A percentile compares a stretch with the other conserved stretches of the same genome.
These are phyloP conservation scores for Odocoileus hemionus DNA, from an alignment of 2,113 vertebrate genomes.

Conservation along the genomic window DNA sequence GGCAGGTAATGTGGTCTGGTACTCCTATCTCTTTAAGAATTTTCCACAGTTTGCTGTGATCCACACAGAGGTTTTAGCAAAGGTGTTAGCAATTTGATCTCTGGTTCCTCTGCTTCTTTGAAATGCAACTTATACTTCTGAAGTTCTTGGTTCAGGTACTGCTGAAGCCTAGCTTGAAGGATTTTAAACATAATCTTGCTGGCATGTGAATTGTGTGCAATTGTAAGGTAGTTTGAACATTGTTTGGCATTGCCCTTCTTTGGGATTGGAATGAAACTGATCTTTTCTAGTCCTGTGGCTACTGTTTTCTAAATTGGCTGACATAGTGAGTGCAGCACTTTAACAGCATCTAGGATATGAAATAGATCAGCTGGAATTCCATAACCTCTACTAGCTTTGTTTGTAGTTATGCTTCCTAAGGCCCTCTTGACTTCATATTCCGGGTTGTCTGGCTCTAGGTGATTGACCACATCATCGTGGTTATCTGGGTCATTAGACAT, in stretches of 20 bases:
- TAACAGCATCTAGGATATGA: background rate
- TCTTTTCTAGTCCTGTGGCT: background rate
- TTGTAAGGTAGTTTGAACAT: background rate
- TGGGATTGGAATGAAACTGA: background rate
- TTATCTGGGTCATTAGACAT: background rate
- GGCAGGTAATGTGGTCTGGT: background rate
- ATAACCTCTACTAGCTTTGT: background rate
- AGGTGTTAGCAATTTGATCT: background rate
- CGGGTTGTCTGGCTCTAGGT: background rate
- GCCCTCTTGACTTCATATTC: background rate
- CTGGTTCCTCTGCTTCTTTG: background rate
- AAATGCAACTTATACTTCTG: background rate
- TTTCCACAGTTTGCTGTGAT: background rate
- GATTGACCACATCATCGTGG: background rate
- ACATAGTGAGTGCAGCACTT: background rate
- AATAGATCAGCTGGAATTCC: background rate
- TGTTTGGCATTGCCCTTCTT: background rate
- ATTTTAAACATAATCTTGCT: background rate
- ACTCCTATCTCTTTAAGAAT: background rate
- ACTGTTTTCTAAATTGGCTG: background rate
- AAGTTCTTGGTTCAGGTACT: background rate
- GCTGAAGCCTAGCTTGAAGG: background rate
- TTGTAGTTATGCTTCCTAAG: background rate
- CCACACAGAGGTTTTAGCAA: background rate
- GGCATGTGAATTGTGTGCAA: background rate